phyloP scores from a whole-genome alignment of 2,888 invertebrate species.

The Cephonodes hylas region DNA sequence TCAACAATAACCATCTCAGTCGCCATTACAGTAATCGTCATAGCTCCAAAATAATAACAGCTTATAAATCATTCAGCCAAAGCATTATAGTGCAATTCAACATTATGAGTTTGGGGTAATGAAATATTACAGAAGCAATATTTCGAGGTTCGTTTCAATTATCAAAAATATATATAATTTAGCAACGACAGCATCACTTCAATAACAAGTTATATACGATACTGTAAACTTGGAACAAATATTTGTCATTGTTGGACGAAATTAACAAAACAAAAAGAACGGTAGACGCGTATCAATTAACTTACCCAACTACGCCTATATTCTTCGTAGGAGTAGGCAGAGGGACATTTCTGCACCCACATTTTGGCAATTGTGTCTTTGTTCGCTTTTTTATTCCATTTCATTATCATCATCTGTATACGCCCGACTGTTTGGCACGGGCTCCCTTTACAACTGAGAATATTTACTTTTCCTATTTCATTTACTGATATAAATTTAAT shows the following conservation, averaged over 20 bases:
- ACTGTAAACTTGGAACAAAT: background rate
- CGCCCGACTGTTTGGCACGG: too few relatives aligned
- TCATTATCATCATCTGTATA: too few relatives aligned
- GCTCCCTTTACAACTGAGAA: too few relatives aligned
- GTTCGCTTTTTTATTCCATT: too few relatives aligned
- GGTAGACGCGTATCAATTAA: too few relatives aligned
- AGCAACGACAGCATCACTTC: background rate
- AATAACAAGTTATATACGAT: background rate
- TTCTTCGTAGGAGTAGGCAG: too few relatives aligned
- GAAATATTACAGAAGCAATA: background rate
- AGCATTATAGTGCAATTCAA: background rate
- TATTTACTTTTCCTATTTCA: too few relatives aligned
- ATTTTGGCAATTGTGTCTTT: too few relatives aligned
- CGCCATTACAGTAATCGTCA: background rate
- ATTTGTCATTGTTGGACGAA: background rate
- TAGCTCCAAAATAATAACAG: background rate
- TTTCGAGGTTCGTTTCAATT: background rate
- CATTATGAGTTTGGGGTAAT: background rate
- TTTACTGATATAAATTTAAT: too few relatives aligned
- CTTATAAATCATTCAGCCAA: background rate
- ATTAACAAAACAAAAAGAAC: too few relatives aligned
- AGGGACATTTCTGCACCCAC: too few relatives aligned
- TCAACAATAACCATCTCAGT: background rate
- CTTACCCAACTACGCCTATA: too few relatives aligned
- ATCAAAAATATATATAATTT: background rate